These are phyloP conservation scores for Metaphire vulgaris DNA, from an alignment of 1,140 invertebrate species.

Conservation along the genomic window DNA sequence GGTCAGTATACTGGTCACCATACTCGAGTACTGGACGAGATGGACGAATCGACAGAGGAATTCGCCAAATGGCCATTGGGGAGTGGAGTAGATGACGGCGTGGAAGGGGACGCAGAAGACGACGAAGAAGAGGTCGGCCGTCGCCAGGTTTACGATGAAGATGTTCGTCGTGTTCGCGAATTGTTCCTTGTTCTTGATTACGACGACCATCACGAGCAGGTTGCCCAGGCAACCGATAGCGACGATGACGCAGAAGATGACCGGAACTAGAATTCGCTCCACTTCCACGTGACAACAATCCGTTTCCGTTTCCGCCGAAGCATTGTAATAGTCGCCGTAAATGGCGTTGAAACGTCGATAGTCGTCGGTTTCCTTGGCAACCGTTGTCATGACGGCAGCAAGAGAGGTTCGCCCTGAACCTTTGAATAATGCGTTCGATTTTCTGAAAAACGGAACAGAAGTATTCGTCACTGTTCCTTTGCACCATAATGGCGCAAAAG, in stretches of 20 bases:
- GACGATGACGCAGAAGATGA: conserved; percentile 24
- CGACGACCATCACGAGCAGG: conserved; percentile 26
- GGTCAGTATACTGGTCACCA: conserved; percentile 28
- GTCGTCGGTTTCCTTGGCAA: background rate
- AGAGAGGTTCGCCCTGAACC: too few species aligned
- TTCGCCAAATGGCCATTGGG: conserved; percentile 27
- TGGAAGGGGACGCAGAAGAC: conserved; percentile 33
- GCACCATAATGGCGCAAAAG: too few species aligned
- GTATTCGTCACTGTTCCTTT: too few species aligned
- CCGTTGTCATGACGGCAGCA: background rate
- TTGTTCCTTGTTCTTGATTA: conserved; percentile 30
- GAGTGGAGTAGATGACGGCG: conserved; percentile 25
- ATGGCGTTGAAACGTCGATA: too few species aligned
- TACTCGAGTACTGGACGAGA: conserved; percentile 29
- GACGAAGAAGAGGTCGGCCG: conserved; percentile 33
- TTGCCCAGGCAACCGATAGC: conserved; percentile 28
- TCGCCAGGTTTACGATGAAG: conserved; percentile 32
- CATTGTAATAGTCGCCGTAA: too few species aligned
- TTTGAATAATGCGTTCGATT: too few species aligned
- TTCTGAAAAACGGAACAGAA: too few species aligned
- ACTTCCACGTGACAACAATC: conserved; percentile 21
- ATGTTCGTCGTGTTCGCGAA: conserved; percentile 27
- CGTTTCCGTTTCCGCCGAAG: background rate
- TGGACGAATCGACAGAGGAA: conserved; percentile 30
- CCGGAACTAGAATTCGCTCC: conserved; percentile 24